Evolutionary conservation across 1,140 invertebrate genomes (phyloP), one percentile per base, ranked within the genome.

Genomic region (Cherax quadricarinatus): DNA sequence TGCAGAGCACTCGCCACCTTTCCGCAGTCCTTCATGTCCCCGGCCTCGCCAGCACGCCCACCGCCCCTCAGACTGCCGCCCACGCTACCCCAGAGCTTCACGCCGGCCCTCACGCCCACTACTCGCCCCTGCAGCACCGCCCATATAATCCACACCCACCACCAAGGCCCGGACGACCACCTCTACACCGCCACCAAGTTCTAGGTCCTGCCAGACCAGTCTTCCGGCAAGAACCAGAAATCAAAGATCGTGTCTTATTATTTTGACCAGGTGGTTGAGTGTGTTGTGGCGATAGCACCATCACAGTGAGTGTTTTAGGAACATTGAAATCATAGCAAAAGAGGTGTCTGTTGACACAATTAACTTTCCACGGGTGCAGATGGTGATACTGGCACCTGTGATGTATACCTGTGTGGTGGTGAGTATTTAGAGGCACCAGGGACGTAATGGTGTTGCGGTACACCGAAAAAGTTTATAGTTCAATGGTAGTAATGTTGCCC

Each of bases 51-150:
- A 53, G 89, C 89, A 30, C 89, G 89, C 51, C 89, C 83, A 18
- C 89, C 80, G n/a, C 73, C 82, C 30, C 12, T 86, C 21, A 79
- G 89, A 91, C 30, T 78, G 51, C 70, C 89, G 89, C 83, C 82
- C 89, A n/a, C 89, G 82, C 53, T 91, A 66, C 24, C 89, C 41
- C 88, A 89, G 62, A 86, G 41, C 82, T 91, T 86, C 89, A 57
- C 89, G 21, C 82, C 89, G 6, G 89, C 89, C 57, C 70, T 91
- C 53, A 86, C 89, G 51, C 82, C 89, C 89, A 86, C 89, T 70
- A 91, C 89, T 73, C 89, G 89, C 89, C 89, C 89, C 24, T 91
- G 82, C 83, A 91, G 89, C 89, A 91, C 89, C 70, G 89, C 89
- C 89, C 89, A 91, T 49, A 91, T 91, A 51, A 91, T 91, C 89